phyloP scores from a whole-genome alignment of 2,888 invertebrate genomes.

The Cabera pusaria region DNA sequence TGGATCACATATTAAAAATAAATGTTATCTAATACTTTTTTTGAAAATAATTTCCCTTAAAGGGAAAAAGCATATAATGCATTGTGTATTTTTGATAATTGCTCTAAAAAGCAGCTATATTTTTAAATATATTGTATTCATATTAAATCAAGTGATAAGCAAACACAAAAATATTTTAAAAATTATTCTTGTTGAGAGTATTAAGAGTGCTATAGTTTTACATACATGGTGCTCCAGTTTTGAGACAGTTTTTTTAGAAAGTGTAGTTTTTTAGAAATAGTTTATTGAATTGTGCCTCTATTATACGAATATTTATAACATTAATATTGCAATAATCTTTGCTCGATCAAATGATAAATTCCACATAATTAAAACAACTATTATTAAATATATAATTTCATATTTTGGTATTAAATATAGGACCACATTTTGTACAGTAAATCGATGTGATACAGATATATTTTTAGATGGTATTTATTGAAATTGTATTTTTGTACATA shows the following conservation, averaged over 20 bases:
- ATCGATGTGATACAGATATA: constrained; percentile 68
- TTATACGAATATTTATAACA: constrained; percentile 17
- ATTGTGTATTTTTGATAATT: constrained; percentile 30
- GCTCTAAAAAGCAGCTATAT: constrained; percentile 20
- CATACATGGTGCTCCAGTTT: constrained; percentile 51
- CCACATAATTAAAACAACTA: constrained; percentile 8
- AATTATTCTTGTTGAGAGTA: constrained; percentile 33
- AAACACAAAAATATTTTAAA: constrained; percentile 20
- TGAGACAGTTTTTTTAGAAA: constrained; percentile 34
- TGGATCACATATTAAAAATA: background rate
- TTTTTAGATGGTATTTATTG: constrained; percentile 55
- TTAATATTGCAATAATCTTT: constrained; percentile 9
- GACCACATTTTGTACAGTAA: constrained; percentile 62
- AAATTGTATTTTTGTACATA: constrained; percentile 46
- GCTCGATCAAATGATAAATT: constrained; percentile 8
- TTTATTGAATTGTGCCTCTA: constrained; percentile 11
- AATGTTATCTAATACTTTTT: too few species aligned
- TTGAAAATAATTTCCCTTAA: constrained; percentile 15
- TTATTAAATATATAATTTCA: constrained; percentile 20
- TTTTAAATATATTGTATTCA: constrained; percentile 10
- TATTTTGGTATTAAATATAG: constrained; percentile 36
- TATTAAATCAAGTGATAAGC: constrained; percentile 20
- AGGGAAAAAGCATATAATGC: constrained; percentile 30
- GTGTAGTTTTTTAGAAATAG: constrained; percentile 12
- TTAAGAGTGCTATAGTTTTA: constrained; percentile 35